phyloP scores from a whole-genome alignment of 53 echinoderm and acorn worm genomes.

The Astropecten irregularis region DNA sequence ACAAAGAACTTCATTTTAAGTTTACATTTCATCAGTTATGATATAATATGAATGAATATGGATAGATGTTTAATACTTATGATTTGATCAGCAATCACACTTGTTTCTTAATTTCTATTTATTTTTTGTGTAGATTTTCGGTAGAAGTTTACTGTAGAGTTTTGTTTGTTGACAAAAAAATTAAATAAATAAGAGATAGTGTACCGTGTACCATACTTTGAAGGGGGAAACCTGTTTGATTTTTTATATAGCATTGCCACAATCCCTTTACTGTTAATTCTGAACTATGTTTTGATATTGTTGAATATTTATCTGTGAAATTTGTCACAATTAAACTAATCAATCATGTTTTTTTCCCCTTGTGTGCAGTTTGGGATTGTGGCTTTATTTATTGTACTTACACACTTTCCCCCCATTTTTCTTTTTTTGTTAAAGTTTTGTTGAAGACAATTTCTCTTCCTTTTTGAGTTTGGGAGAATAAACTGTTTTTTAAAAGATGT shows the following conservation, averaged over 20 bases:
- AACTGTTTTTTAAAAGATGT: slow-evolving; percentile 16
- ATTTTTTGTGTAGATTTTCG: slow-evolving; percentile 51
- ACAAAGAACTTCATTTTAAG: not conserved
- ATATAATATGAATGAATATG: not conserved
- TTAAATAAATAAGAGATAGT: too few species aligned
- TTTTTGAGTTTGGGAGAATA: slow-evolving; percentile 42
- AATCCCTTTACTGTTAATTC: not conserved
- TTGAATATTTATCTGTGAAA: not conserved
- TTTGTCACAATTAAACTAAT: not conserved
- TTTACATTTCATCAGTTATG: too few species aligned
- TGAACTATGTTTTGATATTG: not conserved
- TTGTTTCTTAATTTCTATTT: slow-evolving; percentile 19
- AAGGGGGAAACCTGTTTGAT: not conserved
- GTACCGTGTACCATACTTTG: too few species aligned
- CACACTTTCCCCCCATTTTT: not conserved
- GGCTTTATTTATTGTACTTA: slow-evolving; percentile 36
- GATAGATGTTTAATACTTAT: slow-evolving; percentile 20
- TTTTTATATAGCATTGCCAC: not conserved
- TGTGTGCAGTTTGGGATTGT: not conserved
- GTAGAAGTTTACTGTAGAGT: slow-evolving; percentile 18
- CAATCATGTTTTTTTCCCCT: not conserved
- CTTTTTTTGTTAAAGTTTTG: not conserved
- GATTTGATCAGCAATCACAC: not conserved
- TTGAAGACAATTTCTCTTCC: not conserved
- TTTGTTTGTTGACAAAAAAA: not conserved